Evolutionary conservation across 2,888 invertebrate species (phyloP).

Genomic region (Platycnemis pennipes): DNA sequence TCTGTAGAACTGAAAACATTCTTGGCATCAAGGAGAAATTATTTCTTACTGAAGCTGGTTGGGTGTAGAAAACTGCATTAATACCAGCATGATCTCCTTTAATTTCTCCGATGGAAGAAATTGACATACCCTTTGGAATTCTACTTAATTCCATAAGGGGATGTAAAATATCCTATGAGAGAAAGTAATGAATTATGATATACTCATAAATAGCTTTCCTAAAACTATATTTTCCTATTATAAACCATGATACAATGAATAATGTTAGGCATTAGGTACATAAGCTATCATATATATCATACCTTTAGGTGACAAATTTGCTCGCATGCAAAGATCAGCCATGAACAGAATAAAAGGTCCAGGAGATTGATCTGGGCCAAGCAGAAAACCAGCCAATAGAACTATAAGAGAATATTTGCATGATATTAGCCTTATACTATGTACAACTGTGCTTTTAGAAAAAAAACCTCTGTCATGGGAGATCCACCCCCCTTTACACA

Average conservation of each 20-base stretch:
- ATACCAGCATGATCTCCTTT: background rate
- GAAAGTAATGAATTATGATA: background rate
- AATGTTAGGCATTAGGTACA: no score
- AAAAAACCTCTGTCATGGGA: background rate
- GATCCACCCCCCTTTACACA: no score
- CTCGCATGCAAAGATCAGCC: conserved; percentile 92
- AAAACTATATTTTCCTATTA: background rate
- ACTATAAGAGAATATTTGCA: conserved; percentile 76
- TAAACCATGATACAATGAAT: background rate
- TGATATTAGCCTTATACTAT: background rate
- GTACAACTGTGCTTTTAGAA: background rate
- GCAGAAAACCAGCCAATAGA: conserved; percentile 85
- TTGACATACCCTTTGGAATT: background rate
- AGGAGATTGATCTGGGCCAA: conserved; percentile 83
- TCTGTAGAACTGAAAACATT: background rate
- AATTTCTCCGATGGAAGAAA: background rate
- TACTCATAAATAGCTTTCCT: background rate
- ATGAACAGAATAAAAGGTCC: conserved; percentile 91
- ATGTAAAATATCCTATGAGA: conserved; percentile 21
- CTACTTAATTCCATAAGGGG: conserved; percentile 37
- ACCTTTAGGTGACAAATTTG: conserved; percentile 92
- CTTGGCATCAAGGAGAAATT: background rate
- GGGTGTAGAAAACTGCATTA: background rate
- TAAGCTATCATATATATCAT: background rate
- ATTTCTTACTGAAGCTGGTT: background rate